Conservation (phyloP, 2,113 vertebrate species). For the Promerops cafer region DNA sequence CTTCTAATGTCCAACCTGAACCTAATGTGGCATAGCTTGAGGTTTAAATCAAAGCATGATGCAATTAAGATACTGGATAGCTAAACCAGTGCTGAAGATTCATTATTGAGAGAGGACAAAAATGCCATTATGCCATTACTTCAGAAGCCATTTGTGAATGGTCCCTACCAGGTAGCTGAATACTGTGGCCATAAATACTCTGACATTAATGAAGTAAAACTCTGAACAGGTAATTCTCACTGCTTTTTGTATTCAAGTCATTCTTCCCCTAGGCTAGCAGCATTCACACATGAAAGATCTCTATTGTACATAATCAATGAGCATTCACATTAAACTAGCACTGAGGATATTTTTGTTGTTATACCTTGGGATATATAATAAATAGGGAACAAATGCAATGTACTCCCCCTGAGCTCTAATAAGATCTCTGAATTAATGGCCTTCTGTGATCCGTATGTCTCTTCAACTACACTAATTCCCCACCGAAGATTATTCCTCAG, state of each 20-base stretch:
- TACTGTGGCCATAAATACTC: background rate
- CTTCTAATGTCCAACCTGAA: background rate
- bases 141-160: background rate
- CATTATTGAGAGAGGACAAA: background rate
- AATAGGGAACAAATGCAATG: background rate
- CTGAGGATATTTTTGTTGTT: background rate
- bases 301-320: background rate
- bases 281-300: background rate
- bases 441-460: background rate
- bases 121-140: background rate
- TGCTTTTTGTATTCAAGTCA: background rate
- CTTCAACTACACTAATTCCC: background rate
- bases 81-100: background rate
- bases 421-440: background rate
- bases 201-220: background rate
- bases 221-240: background rate
- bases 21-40: background rate
- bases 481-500: background rate
- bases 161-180: background rate
- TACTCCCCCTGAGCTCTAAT: background rate
- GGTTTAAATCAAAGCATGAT: background rate
- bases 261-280: background rate
- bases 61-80: background rate
- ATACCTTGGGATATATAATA: background rate
- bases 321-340: background rate